Evolutionary conservation across 2,113 vertebrate genomes (phyloP).

Genomic region (Perca schrenkii): DNA sequence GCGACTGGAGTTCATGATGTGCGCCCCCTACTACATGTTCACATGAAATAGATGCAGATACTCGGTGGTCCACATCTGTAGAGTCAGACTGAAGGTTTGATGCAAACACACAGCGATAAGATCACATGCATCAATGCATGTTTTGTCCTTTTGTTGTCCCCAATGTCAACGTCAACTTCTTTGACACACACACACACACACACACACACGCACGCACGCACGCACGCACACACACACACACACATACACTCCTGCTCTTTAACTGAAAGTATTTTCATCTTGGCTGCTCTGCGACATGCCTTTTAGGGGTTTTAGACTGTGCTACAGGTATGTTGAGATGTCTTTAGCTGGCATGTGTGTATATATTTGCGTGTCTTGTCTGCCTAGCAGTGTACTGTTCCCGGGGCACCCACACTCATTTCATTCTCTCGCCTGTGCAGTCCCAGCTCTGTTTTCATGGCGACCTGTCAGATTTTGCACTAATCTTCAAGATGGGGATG

Average conservation of each 20-base stretch:
- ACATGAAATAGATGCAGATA: too few species aligned
- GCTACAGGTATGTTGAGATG: constrained; percentile 31
- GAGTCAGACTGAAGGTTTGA: constrained; percentile 17
- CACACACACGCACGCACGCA: background rate
- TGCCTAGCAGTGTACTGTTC: constrained; percentile 10
- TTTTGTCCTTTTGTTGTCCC: constrained; percentile 2
- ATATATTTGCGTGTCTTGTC: background rate
- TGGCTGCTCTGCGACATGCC: background rate
- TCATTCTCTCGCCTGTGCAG: constrained; percentile 21
- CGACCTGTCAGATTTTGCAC: constrained; percentile 61
- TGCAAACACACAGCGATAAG: constrained; percentile 14
- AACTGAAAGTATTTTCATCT: background rate
- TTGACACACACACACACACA: background rate
- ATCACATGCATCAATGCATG: background rate
- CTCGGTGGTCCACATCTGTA: constrained; percentile 14
- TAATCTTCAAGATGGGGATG: constrained; percentile 62
- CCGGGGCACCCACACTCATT: constrained; percentile 1
- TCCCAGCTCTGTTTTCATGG: constrained; percentile 40
- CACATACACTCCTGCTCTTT: constrained; percentile 1
- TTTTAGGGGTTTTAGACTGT: constrained; percentile 8
- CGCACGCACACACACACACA: background rate
- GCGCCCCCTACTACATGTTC: too few species aligned
- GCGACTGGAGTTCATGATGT: too few species aligned
- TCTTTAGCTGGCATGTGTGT: constrained; percentile 29
- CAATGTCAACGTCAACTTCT: background rate